phyloP scores from a whole-genome alignment of 2,113 vertebrate species.

The Oryzias curvinotus region DNA sequence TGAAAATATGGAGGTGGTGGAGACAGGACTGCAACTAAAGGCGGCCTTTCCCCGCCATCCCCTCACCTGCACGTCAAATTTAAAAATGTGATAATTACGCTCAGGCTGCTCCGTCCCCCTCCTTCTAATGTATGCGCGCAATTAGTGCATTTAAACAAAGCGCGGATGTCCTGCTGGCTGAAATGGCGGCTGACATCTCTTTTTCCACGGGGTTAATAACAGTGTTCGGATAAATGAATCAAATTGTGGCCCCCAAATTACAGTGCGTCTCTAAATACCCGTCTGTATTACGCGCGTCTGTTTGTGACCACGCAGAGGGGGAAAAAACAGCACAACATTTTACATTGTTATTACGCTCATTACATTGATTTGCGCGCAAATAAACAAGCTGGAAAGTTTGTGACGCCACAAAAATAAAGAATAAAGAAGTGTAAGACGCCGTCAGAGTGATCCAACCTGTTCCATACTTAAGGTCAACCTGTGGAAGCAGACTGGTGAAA shows the following conservation, averaged over 20 bases:
- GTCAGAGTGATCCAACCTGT: too few species aligned
- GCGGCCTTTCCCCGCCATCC: constrained; percentile 55
- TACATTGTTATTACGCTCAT: constrained; percentile 82
- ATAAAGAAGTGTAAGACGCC: too few species aligned
- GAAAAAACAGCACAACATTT: constrained; percentile 70
- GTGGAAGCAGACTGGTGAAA: too few species aligned
- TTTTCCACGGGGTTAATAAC: constrained; percentile 85
- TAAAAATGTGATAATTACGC: constrained; percentile 76
- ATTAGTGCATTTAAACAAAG: constrained; percentile 86
- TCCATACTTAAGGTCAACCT: too few species aligned
- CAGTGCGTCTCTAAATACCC: constrained; percentile 82
- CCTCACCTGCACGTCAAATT: constrained; percentile 74
- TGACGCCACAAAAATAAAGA: constrained; percentile 56
- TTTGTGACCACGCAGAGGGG: constrained; percentile 71
- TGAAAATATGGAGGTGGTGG: constrained; percentile 67
- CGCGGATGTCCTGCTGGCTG: constrained; percentile 82
- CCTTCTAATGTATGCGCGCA: constrained; percentile 76
- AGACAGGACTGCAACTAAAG: constrained; percentile 50
- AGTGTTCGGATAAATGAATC: constrained; percentile 84
- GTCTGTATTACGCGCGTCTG: constrained; percentile 79
- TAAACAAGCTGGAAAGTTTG: constrained; percentile 73
- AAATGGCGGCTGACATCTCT: constrained; percentile 84
- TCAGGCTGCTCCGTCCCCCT: constrained; percentile 52
- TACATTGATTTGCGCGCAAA: constrained; percentile 76
- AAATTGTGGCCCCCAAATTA: constrained; percentile 84